Percentiles rank a stretch among this genome's conserved stretches.
phyloP scores from a whole-genome alignment of 2,113 vertebrate species.

The Percina caprodes region DNA sequence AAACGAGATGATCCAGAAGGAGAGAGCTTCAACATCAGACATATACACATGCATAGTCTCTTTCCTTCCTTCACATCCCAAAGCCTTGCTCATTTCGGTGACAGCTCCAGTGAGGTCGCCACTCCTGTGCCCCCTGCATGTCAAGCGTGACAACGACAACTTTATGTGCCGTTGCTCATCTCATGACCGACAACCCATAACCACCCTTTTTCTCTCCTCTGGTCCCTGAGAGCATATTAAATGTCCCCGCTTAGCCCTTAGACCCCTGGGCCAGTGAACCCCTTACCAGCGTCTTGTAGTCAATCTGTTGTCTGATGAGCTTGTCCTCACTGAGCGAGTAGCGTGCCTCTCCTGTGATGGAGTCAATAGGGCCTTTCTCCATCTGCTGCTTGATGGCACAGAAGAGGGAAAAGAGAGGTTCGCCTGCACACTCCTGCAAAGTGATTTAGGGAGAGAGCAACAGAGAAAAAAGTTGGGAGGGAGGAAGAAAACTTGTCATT shows the following conservation, averaged over 20 bases:
- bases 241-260: slow-evolving; percentile 36
- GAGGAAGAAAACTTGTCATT: slow-evolving; percentile 18
- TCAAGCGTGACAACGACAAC: slow-evolving; percentile 69
- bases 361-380: slow-evolving; percentile 97
- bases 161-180: slow-evolving; percentile 56
- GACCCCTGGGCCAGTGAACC: slow-evolving; percentile 51
- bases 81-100: slow-evolving; percentile 44
- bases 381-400: slow-evolving; percentile 99
- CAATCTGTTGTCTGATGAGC: slow-evolving; percentile 98
- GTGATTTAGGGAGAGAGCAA: slow-evolving; percentile 22
- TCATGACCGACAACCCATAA: slow-evolving; percentile 66
- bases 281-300: slow-evolving; percentile 98
- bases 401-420: slow-evolving; percentile 99
- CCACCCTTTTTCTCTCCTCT: slow-evolving; percentile 51
- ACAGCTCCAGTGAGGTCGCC: slow-evolving; percentile 67
- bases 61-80: not conserved
- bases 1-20: slow-evolving; percentile 28
- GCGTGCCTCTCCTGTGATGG: slow-evolving; percentile 96
- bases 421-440: slow-evolving; percentile 94
- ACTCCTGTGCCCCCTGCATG: slow-evolving; percentile 60
- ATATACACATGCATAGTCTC: slow-evolving; percentile 25
- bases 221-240: slow-evolving; percentile 61
- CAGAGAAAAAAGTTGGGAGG: slow-evolving; percentile 3
- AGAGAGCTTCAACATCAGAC: not conserved
- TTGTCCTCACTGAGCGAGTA: slow-evolving; percentile 99